Conservation (phyloP, 2,797 vertebrate genomes). For the Danio aesculapii region DNA sequence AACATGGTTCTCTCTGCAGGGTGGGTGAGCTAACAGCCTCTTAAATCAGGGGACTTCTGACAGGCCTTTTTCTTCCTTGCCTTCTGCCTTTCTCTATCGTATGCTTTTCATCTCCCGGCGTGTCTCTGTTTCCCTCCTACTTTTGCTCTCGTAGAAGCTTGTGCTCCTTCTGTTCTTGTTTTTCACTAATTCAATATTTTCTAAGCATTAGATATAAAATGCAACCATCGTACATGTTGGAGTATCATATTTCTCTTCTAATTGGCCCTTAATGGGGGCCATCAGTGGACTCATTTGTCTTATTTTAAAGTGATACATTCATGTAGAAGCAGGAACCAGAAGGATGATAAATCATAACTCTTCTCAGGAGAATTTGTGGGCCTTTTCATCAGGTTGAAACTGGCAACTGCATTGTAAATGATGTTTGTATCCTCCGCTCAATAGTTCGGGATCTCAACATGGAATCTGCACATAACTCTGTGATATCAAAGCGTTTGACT, state of each 20-base stretch:
- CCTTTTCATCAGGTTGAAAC: conserved; percentile 24
- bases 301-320: conserved; percentile 52
- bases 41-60: conserved; percentile 59
- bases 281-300: conserved; percentile 55
- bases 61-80: conserved; percentile 41
- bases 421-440: conserved; percentile 18
- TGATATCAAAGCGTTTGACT: conserved; percentile 15
- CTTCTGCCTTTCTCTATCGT: conserved; percentile 36
- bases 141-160: conserved; percentile 8
- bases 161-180: not conserved
- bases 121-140: not conserved
- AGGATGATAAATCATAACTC: conserved; percentile 25
- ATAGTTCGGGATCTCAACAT: conserved; percentile 16
- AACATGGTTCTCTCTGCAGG: conserved; percentile 41
- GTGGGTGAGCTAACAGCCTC: conserved; percentile 39
- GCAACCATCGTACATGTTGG: not conserved
- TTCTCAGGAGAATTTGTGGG: conserved; percentile 23
- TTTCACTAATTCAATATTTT: conserved; percentile 8
- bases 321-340: conserved; percentile 40
- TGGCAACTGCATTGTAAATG: conserved; percentile 38
- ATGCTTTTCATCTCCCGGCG: conserved; percentile 10
- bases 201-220: not conserved
- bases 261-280: conserved; percentile 56
- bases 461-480: not conserved
- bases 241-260: conserved; percentile 37